phyloP scores from a whole-genome alignment of 2,797 vertebrate genomes.

The Micrastur ruficollis region DNA sequence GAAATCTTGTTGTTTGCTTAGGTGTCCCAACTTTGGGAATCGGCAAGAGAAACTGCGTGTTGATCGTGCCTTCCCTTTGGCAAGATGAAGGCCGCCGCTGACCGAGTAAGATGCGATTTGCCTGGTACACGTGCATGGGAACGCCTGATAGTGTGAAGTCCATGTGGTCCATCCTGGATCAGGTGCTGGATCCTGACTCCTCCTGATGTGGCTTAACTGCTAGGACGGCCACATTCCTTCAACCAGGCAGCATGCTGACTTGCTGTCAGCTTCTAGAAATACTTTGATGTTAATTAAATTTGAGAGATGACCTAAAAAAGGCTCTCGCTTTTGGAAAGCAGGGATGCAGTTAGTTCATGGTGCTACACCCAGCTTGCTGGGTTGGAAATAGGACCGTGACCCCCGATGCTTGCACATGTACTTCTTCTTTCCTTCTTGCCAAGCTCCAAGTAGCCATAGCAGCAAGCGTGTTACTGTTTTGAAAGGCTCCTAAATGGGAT shows the following conservation, averaged over 20 bases:
- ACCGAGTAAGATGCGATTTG: not conserved
- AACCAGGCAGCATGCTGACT: not conserved
- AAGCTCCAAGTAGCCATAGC: not conserved
- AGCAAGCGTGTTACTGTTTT: not conserved
- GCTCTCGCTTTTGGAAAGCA: not conserved
- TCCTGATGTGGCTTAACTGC: not conserved
- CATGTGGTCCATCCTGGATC: fast-evolving
- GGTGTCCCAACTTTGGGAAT: not conserved
- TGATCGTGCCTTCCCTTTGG: fast-evolving
- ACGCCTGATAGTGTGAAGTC: not conserved
- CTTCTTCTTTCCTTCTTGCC: not conserved
- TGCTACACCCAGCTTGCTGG: not conserved
- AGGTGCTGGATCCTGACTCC: not conserved
- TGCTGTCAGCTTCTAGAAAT: not conserved
- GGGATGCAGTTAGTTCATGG: not conserved
- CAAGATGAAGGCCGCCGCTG: not conserved
- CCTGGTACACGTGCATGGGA: fast-evolving
- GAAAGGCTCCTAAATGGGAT: not conserved
- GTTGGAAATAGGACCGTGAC: not conserved
- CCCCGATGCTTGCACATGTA: not conserved
- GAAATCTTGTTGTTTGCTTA: not conserved
- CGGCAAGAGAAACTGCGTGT: not conserved
- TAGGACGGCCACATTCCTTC: not conserved
- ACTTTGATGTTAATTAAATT: not conserved
- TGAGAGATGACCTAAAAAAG: not conserved